Evolutionary conservation across 2,888 invertebrate species (phyloP), one percentile per base, ranked within the genome.

Genomic region (Ferdinandea cuprea): DNA sequence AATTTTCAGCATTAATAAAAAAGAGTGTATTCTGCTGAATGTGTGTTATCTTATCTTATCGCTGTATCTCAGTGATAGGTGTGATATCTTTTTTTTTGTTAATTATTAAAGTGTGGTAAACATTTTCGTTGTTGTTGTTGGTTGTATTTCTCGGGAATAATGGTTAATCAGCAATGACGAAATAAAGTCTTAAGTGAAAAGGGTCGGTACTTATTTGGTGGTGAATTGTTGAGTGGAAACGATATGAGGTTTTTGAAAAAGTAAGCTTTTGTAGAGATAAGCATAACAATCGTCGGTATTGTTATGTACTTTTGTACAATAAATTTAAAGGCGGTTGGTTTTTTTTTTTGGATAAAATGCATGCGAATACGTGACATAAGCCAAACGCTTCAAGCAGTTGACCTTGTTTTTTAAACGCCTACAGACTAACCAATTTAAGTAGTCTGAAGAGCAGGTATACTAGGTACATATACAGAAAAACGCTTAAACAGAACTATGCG

Each of bases 21-120:
- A 11, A 7, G 15, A 44, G 59, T 61, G 35, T 56, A 9, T 28
- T 65, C 56, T 65, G 78, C 66, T 73, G 72, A 78, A 78, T 50
- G 63, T 61, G 37, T 6, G 65, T 42, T 54, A 78, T 83, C 77
- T 83, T 78, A 83, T 83, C 83, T 83, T 83, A 78, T 79, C 69
- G 35, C 32, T 6, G 32, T 79, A 73, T 83, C n/a, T n/a, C 78
- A 65, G 13, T 56, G 58, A 35, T 54, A 74, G 61, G 68, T 71
- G 68, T 71, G 69, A 46, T 80, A 63, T 81, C 44, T 42, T 32
- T 44, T 56, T 25, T 6, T 46, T 15, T 21, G 3, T 40, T 56
- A 17, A 48, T 46, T 61, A 40, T 5, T 2, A 25, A 5, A 25
- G 25, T 54, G 25, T 25, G 59, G 5, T 42, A 8, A 42, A 9